Percentiles rank a stretch among this genome's conserved stretches.
These are phyloP conservation scores for Hapalemur alaotrensis DNA, from an alignment of 2,797 vertebrate genomes.

Conservation along the genomic window DNA sequence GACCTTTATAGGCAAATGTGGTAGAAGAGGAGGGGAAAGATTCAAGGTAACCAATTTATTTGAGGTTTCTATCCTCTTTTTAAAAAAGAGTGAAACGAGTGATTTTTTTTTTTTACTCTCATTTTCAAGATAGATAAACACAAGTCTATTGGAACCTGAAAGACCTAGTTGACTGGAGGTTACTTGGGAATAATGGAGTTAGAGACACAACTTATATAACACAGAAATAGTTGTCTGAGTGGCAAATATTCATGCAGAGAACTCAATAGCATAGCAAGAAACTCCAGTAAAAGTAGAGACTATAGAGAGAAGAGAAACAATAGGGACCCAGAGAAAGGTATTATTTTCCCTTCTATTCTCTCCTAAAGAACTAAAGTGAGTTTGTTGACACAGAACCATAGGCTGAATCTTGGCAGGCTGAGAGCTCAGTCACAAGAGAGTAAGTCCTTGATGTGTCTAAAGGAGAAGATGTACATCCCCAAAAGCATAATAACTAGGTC, in stretches of 20 bases:
- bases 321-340: background rate
- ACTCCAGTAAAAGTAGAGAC: background rate
- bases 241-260: background rate
- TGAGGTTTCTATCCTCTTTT: background rate
- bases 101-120: background rate
- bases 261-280: background rate
- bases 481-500: background rate
- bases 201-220: background rate
- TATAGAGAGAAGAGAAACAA: background rate
- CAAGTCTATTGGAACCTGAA: background rate
- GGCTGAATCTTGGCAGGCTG: background rate
- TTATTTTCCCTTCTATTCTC: background rate
- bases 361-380: background rate
- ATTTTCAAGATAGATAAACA: background rate
- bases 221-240: background rate
- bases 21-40: background rate
- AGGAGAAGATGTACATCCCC: background rate
- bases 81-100: background rate
- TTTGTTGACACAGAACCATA: background rate
- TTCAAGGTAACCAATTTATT: background rate
- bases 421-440: background rate
- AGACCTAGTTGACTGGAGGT: background rate
- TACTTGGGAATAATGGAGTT: background rate
- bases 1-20: background rate
- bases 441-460: background rate